Evolutionary conservation across 2,888 invertebrate genomes (phyloP).

Genomic region (Apocheima hispidaria): DNA sequence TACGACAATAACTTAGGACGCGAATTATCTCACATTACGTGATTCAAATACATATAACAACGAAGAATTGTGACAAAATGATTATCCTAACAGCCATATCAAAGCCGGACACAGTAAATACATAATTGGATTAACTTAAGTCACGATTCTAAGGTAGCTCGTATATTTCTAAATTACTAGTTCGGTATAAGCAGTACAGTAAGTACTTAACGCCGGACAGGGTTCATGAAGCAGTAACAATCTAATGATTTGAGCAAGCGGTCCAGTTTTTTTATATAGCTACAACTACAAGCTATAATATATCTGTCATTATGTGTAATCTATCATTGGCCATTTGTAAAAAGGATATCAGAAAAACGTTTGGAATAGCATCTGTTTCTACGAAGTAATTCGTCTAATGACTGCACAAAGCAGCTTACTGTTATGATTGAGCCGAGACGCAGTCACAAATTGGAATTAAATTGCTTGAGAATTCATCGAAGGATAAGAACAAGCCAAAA

Average conservation of each 20-base stretch:
- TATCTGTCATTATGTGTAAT: conserved; percentile 19
- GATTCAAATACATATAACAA: conserved; percentile 50
- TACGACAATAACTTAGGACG: conserved; percentile 37
- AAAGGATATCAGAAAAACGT: conserved; percentile 20
- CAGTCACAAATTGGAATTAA: conserved; percentile 8
- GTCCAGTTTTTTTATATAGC: conserved; percentile 13
- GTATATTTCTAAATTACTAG: conserved; percentile 46
- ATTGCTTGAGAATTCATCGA: not conserved
- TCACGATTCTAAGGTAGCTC: conserved; percentile 53
- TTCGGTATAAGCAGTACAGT: conserved; percentile 21
- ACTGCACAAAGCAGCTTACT: not conserved
- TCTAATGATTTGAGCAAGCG: conserved; percentile 27
- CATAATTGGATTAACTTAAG: conserved; percentile 59
- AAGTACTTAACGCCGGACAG: conserved; percentile 5
- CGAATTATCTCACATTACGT: conserved; percentile 61
- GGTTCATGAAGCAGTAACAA: conserved; percentile 17
- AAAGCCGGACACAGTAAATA: conserved; percentile 51
- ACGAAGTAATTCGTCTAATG: conserved; percentile 17
- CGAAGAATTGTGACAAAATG: conserved; percentile 54
- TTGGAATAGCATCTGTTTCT: conserved; percentile 15
- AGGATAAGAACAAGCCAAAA: not conserved
- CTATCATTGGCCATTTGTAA: conserved; percentile 14
- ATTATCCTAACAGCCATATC: conserved; percentile 47
- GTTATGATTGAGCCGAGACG: not conserved
- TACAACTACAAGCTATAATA: not conserved